Evolutionary conservation across 2,797 vertebrate species (phyloP).

Genomic region (Molossus molossus): DNA sequence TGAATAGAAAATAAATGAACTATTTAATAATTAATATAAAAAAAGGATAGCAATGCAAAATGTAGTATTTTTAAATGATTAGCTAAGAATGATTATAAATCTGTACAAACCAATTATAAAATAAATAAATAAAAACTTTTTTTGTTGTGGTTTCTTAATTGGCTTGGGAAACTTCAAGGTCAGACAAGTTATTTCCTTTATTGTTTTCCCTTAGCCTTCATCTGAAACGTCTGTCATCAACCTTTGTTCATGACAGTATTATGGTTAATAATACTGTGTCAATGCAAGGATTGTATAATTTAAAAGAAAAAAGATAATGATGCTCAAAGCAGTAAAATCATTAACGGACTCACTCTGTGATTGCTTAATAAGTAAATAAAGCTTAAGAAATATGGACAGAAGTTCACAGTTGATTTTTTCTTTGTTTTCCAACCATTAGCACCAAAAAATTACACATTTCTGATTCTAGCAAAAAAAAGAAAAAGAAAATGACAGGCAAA

Average conservation of each 20-base stretch:
- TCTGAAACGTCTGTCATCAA: slow-evolving; percentile 30
- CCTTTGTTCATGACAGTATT: slow-evolving; percentile 43
- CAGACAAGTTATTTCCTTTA: slow-evolving; percentile 62
- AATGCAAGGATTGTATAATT: slow-evolving; percentile 10
- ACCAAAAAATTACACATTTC: slow-evolving; percentile 54
- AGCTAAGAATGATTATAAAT: slow-evolving; percentile 67
- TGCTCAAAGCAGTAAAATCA: slow-evolving; percentile 27
- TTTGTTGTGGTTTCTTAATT: slow-evolving; percentile 68
- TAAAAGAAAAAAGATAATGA: slow-evolving; percentile 22
- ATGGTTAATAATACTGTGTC: slow-evolving; percentile 11
- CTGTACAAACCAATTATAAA: slow-evolving; percentile 6
- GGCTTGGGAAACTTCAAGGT: slow-evolving; percentile 44
- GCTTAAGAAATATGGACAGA: slow-evolving; percentile 4
- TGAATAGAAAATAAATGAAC: slow-evolving; percentile 65
- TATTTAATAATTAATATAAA: slow-evolving; percentile 70
- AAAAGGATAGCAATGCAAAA: slow-evolving; percentile 56
- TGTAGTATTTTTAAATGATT: slow-evolving; percentile 47
- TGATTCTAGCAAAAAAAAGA: slow-evolving; percentile 35
- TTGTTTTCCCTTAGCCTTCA: slow-evolving; percentile 37
- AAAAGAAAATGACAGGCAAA: slow-evolving; percentile 13
- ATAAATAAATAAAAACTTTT: slow-evolving; percentile 44
- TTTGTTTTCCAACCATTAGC: slow-evolving; percentile 12
- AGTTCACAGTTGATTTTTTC: neutral
- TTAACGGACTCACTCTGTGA: slow-evolving; percentile 45
- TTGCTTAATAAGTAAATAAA: slow-evolving; percentile 21